Evolutionary conservation across 2,113 vertebrate species (phyloP).

Genomic region (Alexandromys fortis): DNA sequence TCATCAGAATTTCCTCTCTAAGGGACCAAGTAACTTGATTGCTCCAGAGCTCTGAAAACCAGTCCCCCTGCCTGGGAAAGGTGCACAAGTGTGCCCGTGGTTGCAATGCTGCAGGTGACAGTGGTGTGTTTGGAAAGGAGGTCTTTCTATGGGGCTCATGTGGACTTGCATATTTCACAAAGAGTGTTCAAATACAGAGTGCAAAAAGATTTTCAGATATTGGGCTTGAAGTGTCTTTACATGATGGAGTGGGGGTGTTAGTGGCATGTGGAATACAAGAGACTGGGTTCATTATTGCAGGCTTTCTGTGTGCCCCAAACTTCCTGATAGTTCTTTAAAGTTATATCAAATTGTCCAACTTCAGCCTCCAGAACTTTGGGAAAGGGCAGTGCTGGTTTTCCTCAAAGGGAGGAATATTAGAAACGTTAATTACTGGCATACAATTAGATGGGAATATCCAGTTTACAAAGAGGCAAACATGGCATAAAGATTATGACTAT

Average conservation of each 20-base stretch:
- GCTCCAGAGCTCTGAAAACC: background rate
- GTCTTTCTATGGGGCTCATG: background rate
- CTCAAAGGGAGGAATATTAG: background rate
- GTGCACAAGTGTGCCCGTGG: background rate
- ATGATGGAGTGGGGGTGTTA: no score
- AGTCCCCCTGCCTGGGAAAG: background rate
- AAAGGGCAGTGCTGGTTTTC: background rate
- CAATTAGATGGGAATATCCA: background rate
- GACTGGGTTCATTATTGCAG: background rate
- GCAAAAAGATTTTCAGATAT: background rate
- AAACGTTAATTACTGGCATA: slow-evolving; percentile 1
- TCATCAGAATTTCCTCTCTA: background rate
- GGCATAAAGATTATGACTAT: background rate
- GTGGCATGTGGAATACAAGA: background rate
- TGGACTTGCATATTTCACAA: background rate
- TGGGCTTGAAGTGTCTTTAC: background rate
- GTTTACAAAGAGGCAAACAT: background rate
- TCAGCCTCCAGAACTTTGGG: background rate
- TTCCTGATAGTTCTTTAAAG: background rate
- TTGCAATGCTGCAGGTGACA: background rate
- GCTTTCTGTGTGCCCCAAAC: background rate
- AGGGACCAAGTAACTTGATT: background rate
- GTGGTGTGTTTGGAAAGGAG: background rate
- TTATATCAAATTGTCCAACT: background rate
- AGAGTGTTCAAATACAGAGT: background rate